Evolutionary conservation across 2,797 vertebrate species (phyloP).

Genomic region (Myripristis jacobus): DNA sequence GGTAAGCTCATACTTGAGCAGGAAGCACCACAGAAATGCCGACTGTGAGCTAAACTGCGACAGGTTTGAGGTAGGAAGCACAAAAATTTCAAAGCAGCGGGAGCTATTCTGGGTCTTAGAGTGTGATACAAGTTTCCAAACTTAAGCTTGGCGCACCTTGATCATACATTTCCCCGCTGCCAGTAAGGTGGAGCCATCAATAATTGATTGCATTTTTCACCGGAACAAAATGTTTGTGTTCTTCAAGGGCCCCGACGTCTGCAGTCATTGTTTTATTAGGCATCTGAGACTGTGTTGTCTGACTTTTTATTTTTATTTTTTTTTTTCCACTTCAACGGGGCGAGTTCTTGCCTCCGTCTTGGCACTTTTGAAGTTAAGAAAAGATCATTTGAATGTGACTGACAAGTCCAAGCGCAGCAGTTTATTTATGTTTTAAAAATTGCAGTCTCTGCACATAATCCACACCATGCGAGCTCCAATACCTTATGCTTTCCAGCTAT

Average conservation of each 20-base stretch:
- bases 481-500: background rate
- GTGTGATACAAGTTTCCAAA: constrained; percentile 45
- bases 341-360: constrained; percentile 23
- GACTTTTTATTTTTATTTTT: background rate
- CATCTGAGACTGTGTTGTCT: constrained; percentile 8
- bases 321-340: constrained; percentile 30
- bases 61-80: constrained; percentile 41
- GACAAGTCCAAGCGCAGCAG: constrained; percentile 53
- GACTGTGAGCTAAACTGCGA: constrained; percentile 47
- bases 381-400: constrained; percentile 38
- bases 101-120: constrained; percentile 24
- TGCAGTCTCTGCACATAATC: constrained; percentile 1
- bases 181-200: constrained; percentile 57
- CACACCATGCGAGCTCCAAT: background rate
- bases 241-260: constrained; percentile 41
- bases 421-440: constrained; percentile 41
- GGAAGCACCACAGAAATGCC: constrained; percentile 49
- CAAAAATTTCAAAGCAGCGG: constrained; percentile 1
- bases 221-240: constrained; percentile 45
- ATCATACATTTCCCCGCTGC: constrained; percentile 51
- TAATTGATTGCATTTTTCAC: constrained; percentile 57
- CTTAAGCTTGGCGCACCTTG: constrained; percentile 53
- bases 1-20: constrained; percentile 29
- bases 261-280: constrained; percentile 53
- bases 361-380: constrained; percentile 41